These are phyloP conservation scores for Amitus sp. DNA, from an alignment of 2,888 invertebrate genomes.

Conservation along the genomic window DNA sequence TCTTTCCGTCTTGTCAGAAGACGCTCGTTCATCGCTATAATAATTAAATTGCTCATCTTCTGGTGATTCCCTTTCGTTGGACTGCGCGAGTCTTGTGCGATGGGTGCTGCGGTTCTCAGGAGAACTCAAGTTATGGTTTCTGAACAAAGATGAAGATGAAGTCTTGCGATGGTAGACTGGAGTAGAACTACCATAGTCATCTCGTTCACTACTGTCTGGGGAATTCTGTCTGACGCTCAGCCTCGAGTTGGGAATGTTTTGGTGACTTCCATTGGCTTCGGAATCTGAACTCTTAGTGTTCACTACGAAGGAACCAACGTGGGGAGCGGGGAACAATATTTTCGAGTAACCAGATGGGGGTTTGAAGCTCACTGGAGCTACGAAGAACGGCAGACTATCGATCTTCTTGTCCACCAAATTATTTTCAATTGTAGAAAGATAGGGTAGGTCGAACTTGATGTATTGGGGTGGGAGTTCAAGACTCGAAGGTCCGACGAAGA, in stretches of 20 bases:
- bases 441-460: constrained; percentile 84
- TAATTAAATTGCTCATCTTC: no score
- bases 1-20: constrained; percentile 33
- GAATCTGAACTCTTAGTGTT: constrained; percentile 65
- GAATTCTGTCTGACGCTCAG: constrained; percentile 59
- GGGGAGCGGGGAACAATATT: constrained; percentile 86
- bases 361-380: constrained; percentile 85
- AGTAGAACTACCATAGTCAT: constrained; percentile 47
- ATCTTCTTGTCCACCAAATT: constrained; percentile 77
- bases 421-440: constrained; percentile 78
- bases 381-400: constrained; percentile 83
- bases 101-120: constrained; percentile 22
- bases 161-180: constrained; percentile 35
- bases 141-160: constrained; percentile 32
- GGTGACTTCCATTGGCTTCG: constrained; percentile 35
- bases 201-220: constrained; percentile 63
- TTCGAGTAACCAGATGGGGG: constrained; percentile 87
- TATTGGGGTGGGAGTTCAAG: constrained; percentile 78
- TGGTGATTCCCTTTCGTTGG: no score
- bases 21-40: constrained; percentile 43
- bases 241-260: constrained; percentile 46
- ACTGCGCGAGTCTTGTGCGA: constrained; percentile 39
- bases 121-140: constrained; percentile 8
- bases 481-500: constrained; percentile 85
- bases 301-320: constrained; percentile 86